phyloP scores from a whole-genome alignment of 2,113 vertebrate species.

The Apaloderma vittatum region DNA sequence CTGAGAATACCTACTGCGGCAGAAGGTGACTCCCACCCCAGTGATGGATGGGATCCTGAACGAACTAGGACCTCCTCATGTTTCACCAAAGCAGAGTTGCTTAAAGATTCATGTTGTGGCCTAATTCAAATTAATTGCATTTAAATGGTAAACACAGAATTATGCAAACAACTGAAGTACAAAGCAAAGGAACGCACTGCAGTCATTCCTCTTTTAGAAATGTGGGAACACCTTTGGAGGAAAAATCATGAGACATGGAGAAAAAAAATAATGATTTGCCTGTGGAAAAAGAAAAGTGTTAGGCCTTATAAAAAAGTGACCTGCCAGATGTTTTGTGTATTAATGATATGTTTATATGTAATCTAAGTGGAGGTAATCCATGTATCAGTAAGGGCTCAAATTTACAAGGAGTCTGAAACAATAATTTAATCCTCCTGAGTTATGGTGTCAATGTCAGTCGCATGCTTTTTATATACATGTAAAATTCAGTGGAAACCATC shows the following conservation, averaged over 20 bases:
- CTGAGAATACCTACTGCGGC: conserved; percentile 40
- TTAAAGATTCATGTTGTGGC: not conserved
- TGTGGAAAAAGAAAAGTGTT: not conserved
- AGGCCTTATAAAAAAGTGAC: not conserved
- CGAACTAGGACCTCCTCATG: conserved; percentile 10
- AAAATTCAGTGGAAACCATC: conserved; percentile 72
- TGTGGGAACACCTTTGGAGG: not conserved
- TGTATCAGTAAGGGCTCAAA: conserved; percentile 6
- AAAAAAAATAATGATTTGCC: not conserved
- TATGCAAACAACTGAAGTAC: not conserved
- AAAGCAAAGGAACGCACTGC: not conserved
- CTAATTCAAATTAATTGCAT: conserved; percentile 49
- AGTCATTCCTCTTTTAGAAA: not conserved
- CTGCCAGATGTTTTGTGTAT: conserved; percentile 10
- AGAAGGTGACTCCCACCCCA: conserved; percentile 48
- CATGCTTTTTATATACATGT: conserved; percentile 45
- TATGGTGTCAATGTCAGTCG: conserved; percentile 39
- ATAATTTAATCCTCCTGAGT: conserved; percentile 57
- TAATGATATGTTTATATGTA: not conserved
- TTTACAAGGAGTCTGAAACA: conserved; percentile 58
- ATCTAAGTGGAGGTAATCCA: conserved; percentile 7
- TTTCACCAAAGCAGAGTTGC: conserved; percentile 16
- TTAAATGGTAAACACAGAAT: conserved; percentile 4
- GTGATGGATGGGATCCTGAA: conserved; percentile 48
- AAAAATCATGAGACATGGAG: not conserved